Evolutionary conservation across 2,888 invertebrate species (phyloP).

Genomic region (Conomelus anceps): DNA sequence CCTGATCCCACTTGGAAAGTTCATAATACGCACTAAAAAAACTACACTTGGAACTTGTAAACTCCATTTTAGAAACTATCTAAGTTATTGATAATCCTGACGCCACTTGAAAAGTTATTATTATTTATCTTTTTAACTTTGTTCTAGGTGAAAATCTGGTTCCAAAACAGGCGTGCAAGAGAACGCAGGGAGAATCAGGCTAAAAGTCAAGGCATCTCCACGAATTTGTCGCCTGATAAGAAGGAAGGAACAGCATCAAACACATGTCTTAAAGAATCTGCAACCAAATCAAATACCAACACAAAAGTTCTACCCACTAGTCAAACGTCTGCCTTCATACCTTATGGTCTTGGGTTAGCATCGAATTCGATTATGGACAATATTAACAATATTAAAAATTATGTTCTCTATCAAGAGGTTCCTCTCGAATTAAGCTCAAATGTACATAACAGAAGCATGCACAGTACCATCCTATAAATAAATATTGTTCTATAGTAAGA

Average conservation of each 20-base stretch:
- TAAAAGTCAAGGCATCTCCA: not conserved
- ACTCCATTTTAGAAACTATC: too few species aligned
- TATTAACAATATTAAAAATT: not conserved
- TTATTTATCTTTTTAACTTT: not conserved
- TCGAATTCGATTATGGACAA: not conserved
- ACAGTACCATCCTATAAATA: not conserved
- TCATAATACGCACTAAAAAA: too few species aligned
- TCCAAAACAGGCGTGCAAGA: slow-evolving; percentile 35
- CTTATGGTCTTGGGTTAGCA: not conserved
- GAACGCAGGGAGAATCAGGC: slow-evolving; percentile 31
- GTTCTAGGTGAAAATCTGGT: slow-evolving; percentile 35
- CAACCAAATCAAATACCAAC: not conserved
- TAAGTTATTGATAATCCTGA: too few species aligned
- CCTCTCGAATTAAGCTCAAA: not conserved
- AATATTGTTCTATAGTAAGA: too few species aligned
- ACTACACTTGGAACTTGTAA: too few species aligned
- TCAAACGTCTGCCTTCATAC: not conserved
- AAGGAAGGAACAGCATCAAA: not conserved
- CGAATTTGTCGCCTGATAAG: not conserved
- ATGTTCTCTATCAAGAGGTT: not conserved
- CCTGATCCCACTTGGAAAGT: too few species aligned
- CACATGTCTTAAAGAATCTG: not conserved
- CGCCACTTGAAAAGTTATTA: not conserved
- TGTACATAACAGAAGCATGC: not conserved
- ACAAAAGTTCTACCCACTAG: not conserved